phyloP scores from a whole-genome alignment of 2,797 vertebrate genomes.

The Furcifer pardalis region DNA sequence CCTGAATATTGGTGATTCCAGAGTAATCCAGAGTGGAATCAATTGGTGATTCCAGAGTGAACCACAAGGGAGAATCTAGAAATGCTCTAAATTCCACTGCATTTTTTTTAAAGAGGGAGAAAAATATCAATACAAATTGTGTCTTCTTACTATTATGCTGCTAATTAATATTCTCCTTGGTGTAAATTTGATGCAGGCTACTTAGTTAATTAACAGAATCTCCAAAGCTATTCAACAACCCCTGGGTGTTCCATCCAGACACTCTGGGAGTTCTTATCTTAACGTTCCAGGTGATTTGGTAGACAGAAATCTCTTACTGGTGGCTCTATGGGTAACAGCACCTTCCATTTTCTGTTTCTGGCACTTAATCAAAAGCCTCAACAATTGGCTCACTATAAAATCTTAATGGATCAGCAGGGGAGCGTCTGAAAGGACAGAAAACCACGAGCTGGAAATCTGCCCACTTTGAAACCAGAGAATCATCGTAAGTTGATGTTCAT shows the following conservation, averaged over 20 bases:
- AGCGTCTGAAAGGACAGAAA: background rate
- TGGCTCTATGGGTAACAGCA: slow-evolving; percentile 28
- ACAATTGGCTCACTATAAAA: background rate
- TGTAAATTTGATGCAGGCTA: slow-evolving; percentile 62
- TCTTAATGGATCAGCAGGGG: background rate
- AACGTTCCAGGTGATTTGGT: slow-evolving; percentile 44
- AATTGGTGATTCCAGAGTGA: no score
- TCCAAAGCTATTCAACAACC: slow-evolving; percentile 38
- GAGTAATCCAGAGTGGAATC: no score
- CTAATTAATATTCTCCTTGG: slow-evolving; percentile 68
- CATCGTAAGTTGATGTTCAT: background rate
- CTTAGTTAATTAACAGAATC: slow-evolving; percentile 68
- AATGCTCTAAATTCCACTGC: slow-evolving; percentile 12
- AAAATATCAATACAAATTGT: slow-evolving; percentile 59
- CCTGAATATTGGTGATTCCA: no score
- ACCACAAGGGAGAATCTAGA: no score
- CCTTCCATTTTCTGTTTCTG: slow-evolving; percentile 25
- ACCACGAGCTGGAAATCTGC: background rate
- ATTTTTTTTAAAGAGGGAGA: background rate
- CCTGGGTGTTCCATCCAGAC: slow-evolving; percentile 36
- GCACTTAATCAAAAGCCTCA: background rate
- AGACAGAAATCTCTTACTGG: slow-evolving; percentile 28
- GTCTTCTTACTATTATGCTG: slow-evolving; percentile 51
- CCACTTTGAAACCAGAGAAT: background rate
- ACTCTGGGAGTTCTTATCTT: slow-evolving; percentile 48